phyloP scores from a whole-genome alignment of 2,888 invertebrate genomes.

The Aleiodes alternator region DNA sequence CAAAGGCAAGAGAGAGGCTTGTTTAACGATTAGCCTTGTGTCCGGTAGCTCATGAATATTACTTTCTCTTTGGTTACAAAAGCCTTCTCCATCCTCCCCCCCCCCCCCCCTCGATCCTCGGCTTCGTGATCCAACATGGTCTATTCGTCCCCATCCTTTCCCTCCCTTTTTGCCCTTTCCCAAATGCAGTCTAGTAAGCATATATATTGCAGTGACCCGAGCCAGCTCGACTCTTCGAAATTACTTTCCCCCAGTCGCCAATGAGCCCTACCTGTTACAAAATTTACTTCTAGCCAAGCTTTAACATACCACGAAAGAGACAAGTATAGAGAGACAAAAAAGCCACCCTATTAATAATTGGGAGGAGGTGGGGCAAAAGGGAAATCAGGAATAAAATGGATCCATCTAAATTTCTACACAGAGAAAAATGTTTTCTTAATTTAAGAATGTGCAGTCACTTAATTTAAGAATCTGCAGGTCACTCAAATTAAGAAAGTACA shows the following conservation, averaged over 20 bases:
- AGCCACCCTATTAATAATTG: background rate
- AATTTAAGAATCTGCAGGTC: too few species aligned
- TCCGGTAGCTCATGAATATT: slow-evolving; percentile 58
- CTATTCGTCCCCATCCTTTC: background rate
- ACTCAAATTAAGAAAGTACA: too few species aligned
- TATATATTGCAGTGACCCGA: slow-evolving; percentile 35
- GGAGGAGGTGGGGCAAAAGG: too few species aligned
- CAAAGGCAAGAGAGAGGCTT: slow-evolving; percentile 48
- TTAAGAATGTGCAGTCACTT: too few species aligned
- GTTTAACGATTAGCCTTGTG: slow-evolving; percentile 54
- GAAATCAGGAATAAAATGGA: too few species aligned
- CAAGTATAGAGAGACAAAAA: background rate
- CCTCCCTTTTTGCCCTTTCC: background rate
- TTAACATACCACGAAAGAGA: slow-evolving; percentile 9
- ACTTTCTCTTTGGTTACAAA: slow-evolving; percentile 39
- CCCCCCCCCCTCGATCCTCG: background rate
- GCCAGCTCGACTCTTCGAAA: slow-evolving; percentile 26
- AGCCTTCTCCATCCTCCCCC: slow-evolving; percentile 16
- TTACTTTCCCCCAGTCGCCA: slow-evolving; percentile 38
- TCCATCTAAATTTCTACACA: too few species aligned
- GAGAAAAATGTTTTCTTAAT: too few species aligned
- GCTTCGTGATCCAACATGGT: slow-evolving; percentile 27
- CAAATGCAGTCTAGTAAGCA: background rate
- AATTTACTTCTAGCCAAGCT: background rate
- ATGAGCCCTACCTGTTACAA: slow-evolving; percentile 26